A percentile compares a stretch with the other conserved stretches of the same genome.
These are phyloP conservation scores for Operophtera brumata DNA, from an alignment of 2,888 invertebrate species.

Conservation along the genomic window DNA sequence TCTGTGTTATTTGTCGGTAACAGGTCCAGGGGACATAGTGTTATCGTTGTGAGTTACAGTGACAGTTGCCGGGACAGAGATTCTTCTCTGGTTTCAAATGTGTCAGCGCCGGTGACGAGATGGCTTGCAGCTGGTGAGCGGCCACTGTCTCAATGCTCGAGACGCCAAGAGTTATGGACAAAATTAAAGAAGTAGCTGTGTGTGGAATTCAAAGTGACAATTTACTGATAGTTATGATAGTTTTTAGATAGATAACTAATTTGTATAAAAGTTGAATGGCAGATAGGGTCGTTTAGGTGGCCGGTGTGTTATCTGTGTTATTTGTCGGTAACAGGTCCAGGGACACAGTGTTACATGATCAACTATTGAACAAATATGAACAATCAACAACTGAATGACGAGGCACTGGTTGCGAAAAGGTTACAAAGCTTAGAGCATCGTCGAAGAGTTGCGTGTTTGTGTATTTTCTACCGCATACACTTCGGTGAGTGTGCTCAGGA, in stretches of 20 bases:
- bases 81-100: slow-evolving; percentile 61
- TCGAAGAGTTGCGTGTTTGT: too few species aligned
- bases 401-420: too few species aligned
- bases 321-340: slow-evolving; percentile 75
- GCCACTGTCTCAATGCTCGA: slow-evolving; percentile 38
- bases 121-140: slow-evolving; percentile 44
- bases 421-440: too few species aligned
- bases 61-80: slow-evolving; percentile 43
- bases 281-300: slow-evolving; percentile 76
- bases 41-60: slow-evolving; percentile 76
- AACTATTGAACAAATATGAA: too few species aligned
- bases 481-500: too few species aligned
- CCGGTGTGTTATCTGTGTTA: slow-evolving; percentile 74
- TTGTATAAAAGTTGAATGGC: too few species aligned
- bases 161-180: slow-evolving; percentile 10
- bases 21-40: slow-evolving; percentile 63
- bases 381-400: too few species aligned
- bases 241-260: too few species aligned
- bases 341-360: slow-evolving; percentile 65
- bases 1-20: slow-evolving; percentile 77
- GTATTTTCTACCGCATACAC: too few species aligned
- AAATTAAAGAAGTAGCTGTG: slow-evolving; percentile 17
- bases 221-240: neutral
- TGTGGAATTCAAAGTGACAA: neutral
- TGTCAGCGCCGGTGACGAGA: slow-evolving; percentile 51